Evolutionary conservation across 1,140 invertebrate genomes (phyloP).

Genomic region (Helicoverpa zea): DNA sequence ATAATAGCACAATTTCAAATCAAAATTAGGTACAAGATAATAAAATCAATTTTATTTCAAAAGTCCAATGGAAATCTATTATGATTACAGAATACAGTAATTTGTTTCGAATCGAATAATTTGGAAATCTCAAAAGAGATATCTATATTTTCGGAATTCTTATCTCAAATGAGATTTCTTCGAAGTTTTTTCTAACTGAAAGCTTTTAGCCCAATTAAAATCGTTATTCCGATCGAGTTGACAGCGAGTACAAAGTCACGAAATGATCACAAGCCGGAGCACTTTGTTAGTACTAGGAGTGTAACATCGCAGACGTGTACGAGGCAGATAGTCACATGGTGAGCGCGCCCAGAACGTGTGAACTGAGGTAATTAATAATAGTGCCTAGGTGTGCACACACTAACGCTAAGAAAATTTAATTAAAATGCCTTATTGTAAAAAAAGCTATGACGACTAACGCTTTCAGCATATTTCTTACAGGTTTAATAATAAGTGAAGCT

Average conservation of each 20-base stretch:
- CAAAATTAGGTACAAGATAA: conserved; percentile 22
- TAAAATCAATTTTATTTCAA: conserved; percentile 31
- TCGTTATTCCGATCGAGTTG: conserved; percentile 1
- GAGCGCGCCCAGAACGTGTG: conserved; percentile 5
- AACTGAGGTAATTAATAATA: conserved; percentile 34
- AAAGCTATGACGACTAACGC: conserved; percentile 31
- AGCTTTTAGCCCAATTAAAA: conserved; percentile 42
- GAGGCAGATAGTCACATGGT: conserved; percentile 10
- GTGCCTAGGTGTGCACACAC: conserved; percentile 37
- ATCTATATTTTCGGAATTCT: conserved; percentile 33
- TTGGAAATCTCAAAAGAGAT: background rate
- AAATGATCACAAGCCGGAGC: background rate
- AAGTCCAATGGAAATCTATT: conserved; percentile 33
- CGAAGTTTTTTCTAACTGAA: conserved; percentile 18
- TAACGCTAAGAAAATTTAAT: conserved; percentile 35
- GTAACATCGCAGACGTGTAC: background rate
- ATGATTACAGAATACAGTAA: conserved; percentile 27
- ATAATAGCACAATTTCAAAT: conserved; percentile 15
- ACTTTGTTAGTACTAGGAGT: background rate
- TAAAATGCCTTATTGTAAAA: conserved; percentile 34
- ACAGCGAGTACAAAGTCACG: background rate
- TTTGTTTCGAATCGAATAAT: conserved; percentile 30
- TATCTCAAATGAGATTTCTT: conserved; percentile 24
- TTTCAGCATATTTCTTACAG: conserved; percentile 40
- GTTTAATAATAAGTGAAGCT: conserved; percentile 45